Evolutionary conservation across 23 tunicate genomes (phyloP).

Genomic region (Halocynthia roretzi): DNA sequence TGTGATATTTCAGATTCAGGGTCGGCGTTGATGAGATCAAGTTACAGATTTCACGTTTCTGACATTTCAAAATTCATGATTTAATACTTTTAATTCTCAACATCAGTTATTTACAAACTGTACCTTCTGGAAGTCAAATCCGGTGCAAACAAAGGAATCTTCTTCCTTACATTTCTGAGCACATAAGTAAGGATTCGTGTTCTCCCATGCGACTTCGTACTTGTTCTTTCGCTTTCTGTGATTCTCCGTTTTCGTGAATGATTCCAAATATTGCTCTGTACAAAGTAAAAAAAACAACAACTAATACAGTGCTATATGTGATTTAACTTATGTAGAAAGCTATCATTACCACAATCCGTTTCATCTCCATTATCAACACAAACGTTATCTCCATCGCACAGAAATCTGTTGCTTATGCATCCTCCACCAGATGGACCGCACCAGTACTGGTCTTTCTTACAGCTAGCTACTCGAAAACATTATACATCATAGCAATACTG

Average conservation of each 20-base stretch:
- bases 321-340: neutral
- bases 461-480: conserved; percentile 3
- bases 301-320: neutral
- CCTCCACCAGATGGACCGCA: conserved; percentile 56
- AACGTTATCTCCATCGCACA: conserved; percentile 70
- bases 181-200: conserved; percentile 51
- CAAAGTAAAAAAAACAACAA: neutral
- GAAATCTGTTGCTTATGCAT: conserved; percentile 33
- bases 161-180: conserved; percentile 76
- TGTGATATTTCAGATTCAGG: neutral
- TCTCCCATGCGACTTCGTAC: conserved; percentile 49
- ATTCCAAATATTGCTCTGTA: conserved; percentile 8
- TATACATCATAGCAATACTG: no score
- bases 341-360: conserved; percentile 46
- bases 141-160: conserved; percentile 37
- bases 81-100: no score
- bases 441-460: conserved; percentile 35
- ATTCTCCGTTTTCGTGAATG: neutral
- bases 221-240: conserved; percentile 1
- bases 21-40: conserved; percentile 4
- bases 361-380: conserved; percentile 69
- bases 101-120: neutral
- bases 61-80: neutral
- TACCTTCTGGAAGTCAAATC: conserved; percentile 77
- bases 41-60: conserved; percentile 10